phyloP scores from a whole-genome alignment of 2,888 invertebrate species.

The Cephus runcator region DNA sequence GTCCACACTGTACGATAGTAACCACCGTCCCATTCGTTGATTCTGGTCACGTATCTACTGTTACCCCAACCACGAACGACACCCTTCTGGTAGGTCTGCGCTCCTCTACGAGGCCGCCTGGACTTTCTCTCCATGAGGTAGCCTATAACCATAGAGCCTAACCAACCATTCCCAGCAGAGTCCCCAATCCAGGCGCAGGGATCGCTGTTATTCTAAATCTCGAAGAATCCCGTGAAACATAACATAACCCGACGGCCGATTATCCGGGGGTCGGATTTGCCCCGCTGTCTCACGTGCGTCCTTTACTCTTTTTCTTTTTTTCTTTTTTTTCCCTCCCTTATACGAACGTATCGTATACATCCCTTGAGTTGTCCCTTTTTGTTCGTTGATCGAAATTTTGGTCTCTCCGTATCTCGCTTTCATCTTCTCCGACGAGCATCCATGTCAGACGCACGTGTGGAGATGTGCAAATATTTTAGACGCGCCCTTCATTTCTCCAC shows the following conservation, averaged over 20 bases:
- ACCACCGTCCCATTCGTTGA: constrained; percentile 1
- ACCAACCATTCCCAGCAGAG: neutral
- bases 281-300: neutral
- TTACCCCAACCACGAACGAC: constrained; percentile 13
- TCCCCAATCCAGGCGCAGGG: neutral
- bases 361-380: neutral
- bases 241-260: neutral
- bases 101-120: neutral
- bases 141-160: neutral
- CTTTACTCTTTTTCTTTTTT: neutral
- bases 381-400: neutral
- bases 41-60: constrained; percentile 28
- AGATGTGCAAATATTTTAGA: neutral
- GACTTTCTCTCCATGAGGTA: neutral
- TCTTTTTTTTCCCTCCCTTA: neutral
- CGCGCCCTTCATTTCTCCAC: neutral
- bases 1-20: neutral
- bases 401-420: neutral
- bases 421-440: neutral
- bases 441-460: neutral
- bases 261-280: neutral
- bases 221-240: neutral
- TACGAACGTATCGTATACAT: neutral
- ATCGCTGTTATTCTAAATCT: neutral
- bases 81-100: neutral